Conservation (phyloP, 1,140 invertebrate genomes). For the Heliconius hermathena region DNA sequence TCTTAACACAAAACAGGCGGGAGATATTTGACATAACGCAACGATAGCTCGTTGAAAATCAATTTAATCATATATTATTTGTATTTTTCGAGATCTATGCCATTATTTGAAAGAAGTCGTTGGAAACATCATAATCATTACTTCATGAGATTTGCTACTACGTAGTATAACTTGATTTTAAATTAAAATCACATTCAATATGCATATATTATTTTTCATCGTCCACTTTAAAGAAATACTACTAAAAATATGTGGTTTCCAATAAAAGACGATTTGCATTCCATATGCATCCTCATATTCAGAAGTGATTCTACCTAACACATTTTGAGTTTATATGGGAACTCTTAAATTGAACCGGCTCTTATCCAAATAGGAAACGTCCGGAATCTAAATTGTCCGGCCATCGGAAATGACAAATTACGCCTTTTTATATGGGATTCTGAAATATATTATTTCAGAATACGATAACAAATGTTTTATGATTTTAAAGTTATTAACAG, state of each 20-base stretch:
- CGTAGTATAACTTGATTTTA: no score
- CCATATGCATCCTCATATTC: slow-evolving; percentile 1
- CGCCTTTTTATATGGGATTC: slow-evolving; percentile 14
- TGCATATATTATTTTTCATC: not conserved
- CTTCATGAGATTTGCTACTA: no score
- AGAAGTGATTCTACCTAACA: slow-evolving; percentile 12
- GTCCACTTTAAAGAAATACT: not conserved
- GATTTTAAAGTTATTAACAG: no score
- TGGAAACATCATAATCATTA: no score
- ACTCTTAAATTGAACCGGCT: slow-evolving; percentile 35
- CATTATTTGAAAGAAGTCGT: no score
- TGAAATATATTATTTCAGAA: not conserved
- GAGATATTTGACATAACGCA: no score
- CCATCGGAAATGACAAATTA: slow-evolving; percentile 22
- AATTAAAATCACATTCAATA: no score
- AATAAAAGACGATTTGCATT: slow-evolving; percentile 3
- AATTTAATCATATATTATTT: no score
- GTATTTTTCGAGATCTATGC: no score
- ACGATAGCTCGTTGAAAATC: not conserved
- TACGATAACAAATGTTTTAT: not conserved
- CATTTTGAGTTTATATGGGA: slow-evolving; percentile 27
- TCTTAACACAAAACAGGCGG: no score
- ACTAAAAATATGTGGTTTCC: not conserved
- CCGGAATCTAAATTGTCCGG: slow-evolving; percentile 28
- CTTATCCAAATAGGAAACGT: slow-evolving; percentile 34